Evolutionary conservation across 2,888 invertebrate genomes (phyloP), one percentile per base, ranked within the genome.

Genomic region (Bombylius discolor): DNA sequence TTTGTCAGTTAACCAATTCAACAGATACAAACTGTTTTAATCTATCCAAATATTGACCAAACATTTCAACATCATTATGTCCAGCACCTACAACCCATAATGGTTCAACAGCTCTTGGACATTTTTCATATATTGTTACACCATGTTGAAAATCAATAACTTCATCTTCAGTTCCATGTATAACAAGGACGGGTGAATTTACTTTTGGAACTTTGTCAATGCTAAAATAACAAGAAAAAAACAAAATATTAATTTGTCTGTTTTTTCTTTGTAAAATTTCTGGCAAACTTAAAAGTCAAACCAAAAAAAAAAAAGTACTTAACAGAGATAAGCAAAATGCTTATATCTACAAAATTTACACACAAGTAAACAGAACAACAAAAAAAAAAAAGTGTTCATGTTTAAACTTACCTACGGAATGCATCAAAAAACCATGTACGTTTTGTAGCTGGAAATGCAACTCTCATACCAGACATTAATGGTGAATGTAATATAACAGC

Each of bases 141-240:
- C 95, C 96, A 73, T 96, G 96, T 59, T 90, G 91, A 76, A 96
- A 93, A 77, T 94, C 92, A 73, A 96, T 95, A 61, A 96, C 92
- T 78, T 96, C 95, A 74, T 96, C 95, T 71, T 95, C 92, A 58
- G 94, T 95, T 67, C 95, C 95, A 72, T 96, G 95, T 68, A 96
- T 95, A 54, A 96, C 92, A 70, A 96, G 81, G 67, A 94, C 94
- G 58, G 94, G 95, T 64, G 93, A 92, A 70, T 88, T 89, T 62
- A 96, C 92, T 76, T 92, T 91, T 62, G 92, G 90, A 68, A 95
- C 90, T 80, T 94, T 94, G 78, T 95, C 94, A 78, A 95, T 96
- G 79, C 92, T 93, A 81, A 60, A 78, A 63, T 68, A 59, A 52
- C n/a, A 55, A 31, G 47, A 39, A 49, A n/a, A 53, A 36, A 57